Percentiles rank a stretch among this genome's conserved stretches.
phyloP scores from a whole-genome alignment of 2,113 vertebrate genomes.

The Coptodon rendalli region DNA sequence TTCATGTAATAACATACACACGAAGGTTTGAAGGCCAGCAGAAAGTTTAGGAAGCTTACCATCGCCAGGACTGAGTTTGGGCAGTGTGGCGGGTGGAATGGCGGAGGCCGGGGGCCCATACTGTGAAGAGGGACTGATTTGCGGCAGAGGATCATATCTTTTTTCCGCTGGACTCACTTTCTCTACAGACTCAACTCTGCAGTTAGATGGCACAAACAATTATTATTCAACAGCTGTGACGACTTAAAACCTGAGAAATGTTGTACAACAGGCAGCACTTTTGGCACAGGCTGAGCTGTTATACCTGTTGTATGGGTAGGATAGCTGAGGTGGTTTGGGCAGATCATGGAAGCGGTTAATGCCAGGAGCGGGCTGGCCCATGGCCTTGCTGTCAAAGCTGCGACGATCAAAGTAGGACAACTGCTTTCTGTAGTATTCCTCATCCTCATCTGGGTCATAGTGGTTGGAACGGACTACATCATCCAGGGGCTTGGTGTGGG shows the following conservation, averaged over 20 bases:
- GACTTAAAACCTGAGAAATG: not conserved
- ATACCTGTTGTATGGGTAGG: slow-evolving; percentile 85
- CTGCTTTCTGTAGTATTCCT: slow-evolving; percentile 95
- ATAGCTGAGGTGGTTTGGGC: slow-evolving; percentile 79
- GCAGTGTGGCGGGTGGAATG: slow-evolving; percentile 75
- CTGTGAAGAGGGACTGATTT: slow-evolving; percentile 79
- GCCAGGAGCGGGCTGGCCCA: slow-evolving; percentile 69
- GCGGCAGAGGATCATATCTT: slow-evolving; percentile 79
- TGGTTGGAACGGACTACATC: slow-evolving; percentile 87
- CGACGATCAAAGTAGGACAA: slow-evolving; percentile 94
- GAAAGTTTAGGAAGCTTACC: slow-evolving; percentile 69
- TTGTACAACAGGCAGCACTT: not conserved
- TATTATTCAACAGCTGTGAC: not conserved
- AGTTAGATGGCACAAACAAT: not conserved
- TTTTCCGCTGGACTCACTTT: slow-evolving; percentile 85
- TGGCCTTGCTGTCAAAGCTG: slow-evolving; percentile 87
- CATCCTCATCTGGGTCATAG: slow-evolving; percentile 91
- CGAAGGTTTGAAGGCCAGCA: not conserved
- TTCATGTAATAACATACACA: not conserved
- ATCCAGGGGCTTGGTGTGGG: slow-evolving; percentile 83
- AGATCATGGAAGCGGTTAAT: slow-evolving; percentile 82
- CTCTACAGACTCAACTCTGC: slow-evolving; percentile 81
- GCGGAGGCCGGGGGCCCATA: slow-evolving; percentile 75
- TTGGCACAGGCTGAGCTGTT: too few relatives aligned
- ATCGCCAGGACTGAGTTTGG: slow-evolving; percentile 81